A percentile compares a stretch with the other conserved stretches of the same genome.
Evolutionary conservation across 2,888 invertebrate genomes (phyloP).

Genomic region (Scrobipalpa atriplicella): DNA sequence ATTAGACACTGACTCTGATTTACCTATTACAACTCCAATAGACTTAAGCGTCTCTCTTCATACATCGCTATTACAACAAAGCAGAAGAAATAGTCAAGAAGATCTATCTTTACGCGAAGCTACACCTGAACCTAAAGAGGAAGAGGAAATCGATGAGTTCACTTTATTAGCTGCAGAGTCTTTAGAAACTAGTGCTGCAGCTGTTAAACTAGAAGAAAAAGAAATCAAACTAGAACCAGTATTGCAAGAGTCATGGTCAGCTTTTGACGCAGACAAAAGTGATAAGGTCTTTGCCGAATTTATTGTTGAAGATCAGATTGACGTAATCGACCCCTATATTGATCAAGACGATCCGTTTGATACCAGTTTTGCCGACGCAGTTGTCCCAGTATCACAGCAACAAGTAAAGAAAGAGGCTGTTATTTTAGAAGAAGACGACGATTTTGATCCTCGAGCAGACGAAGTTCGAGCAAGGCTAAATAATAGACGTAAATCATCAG

Average conservation of each 20-base stretch:
- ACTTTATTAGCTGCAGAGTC: conserved; percentile 91
- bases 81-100: conserved; percentile 51
- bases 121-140: conserved; percentile 56
- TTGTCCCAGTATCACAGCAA: conserved; percentile 79
- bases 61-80: conserved; percentile 77
- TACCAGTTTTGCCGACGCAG: conserved; percentile 91
- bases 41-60: conserved; percentile 87
- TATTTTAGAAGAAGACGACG: conserved; percentile 76
- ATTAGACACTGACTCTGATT: conserved; percentile 88
- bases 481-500: conserved; percentile 76
- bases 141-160: conserved; percentile 90
- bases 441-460: conserved; percentile 86
- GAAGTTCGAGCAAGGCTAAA: conserved; percentile 72
- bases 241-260: conserved; percentile 84
- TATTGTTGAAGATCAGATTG: conserved; percentile 74
- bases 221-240: conserved; percentile 71
- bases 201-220: conserved; percentile 68
- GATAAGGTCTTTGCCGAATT: conserved; percentile 73
- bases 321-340: conserved; percentile 72
- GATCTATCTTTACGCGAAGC: conserved; percentile 32
- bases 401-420: conserved; percentile 69
- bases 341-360: conserved; percentile 92
- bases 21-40: conserved; percentile 86
- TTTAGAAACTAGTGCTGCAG: conserved; percentile 82
- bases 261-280: conserved; percentile 83